Evolutionary conservation across 2,113 vertebrate species (phyloP).

Genomic region (Thryonomys swinderianus): DNA sequence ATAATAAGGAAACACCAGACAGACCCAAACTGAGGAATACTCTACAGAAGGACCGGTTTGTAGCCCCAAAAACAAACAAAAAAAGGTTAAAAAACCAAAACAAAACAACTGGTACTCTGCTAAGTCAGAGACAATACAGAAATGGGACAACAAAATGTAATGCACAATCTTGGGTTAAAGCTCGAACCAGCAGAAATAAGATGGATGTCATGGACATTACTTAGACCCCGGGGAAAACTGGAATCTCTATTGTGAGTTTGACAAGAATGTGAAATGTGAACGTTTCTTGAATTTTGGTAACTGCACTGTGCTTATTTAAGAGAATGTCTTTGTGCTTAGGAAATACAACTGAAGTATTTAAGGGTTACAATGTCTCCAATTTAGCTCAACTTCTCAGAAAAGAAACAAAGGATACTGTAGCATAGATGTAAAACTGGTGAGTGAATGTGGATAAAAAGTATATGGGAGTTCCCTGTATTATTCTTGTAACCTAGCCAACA

Average conservation of each 20-base stretch:
- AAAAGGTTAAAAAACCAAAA: not conserved
- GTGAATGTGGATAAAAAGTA: not conserved
- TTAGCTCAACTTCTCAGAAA: not conserved
- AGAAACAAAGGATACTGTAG: not conserved
- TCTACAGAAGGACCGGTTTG: not conserved
- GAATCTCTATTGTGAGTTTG: not conserved
- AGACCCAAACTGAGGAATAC: not conserved
- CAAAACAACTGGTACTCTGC: not conserved
- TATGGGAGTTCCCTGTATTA: no score
- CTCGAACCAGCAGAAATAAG: not conserved
- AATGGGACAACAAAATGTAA: not conserved
- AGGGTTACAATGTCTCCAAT: not conserved
- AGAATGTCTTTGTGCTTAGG: not conserved
- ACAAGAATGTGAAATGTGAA: not conserved
- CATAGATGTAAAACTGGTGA: not conserved
- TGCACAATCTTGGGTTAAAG: not conserved
- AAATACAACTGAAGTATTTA: not conserved
- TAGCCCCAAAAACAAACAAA: not conserved
- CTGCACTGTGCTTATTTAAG: not conserved
- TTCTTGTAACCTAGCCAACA: not conserved
- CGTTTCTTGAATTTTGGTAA: not conserved
- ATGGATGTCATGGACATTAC: accelerated
- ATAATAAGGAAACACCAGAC: not conserved
- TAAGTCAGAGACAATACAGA: not conserved
- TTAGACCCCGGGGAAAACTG: not conserved